These are phyloP conservation scores for Psilanteris sp. DNA, from an alignment of 1,140 invertebrate genomes.

Conservation along the genomic window DNA sequence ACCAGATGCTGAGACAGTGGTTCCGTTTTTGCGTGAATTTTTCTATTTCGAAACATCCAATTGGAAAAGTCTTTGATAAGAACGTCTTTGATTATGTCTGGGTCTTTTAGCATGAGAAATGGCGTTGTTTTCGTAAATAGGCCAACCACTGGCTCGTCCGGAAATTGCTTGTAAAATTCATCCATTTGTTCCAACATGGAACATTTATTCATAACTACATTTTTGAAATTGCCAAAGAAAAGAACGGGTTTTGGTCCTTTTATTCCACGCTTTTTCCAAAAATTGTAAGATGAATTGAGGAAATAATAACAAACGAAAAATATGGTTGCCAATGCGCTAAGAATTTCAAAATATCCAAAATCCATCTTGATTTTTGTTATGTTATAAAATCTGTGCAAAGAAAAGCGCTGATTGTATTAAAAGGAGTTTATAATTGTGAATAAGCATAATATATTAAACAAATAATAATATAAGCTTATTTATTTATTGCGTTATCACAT, in stretches of 20 bases:
- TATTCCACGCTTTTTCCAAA: constrained; percentile 59
- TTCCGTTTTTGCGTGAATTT: constrained; percentile 77
- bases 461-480: too few relatives aligned
- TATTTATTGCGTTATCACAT: too few relatives aligned
- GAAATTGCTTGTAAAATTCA: constrained; percentile 52
- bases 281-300: constrained; percentile 20
- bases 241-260: constrained; percentile 57
- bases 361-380: constrained; percentile 1
- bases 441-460: too few relatives aligned
- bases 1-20: constrained; percentile 75
- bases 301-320: constrained; percentile 19
- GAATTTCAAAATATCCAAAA: constrained; percentile 28
- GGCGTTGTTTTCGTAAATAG: constrained; percentile 63
- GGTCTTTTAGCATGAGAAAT: constrained; percentile 73
- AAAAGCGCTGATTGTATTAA: too few relatives aligned
- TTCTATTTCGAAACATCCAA: constrained; percentile 64
- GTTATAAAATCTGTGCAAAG: too few relatives aligned
- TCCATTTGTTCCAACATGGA: constrained; percentile 22
- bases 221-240: constrained; percentile 65
- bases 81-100: constrained; percentile 72
- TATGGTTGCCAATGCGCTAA: constrained; percentile 10
- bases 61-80: constrained; percentile 68
- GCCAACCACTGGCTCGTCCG: constrained; percentile 60
- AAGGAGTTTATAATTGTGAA: too few relatives aligned
- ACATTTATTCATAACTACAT: constrained; percentile 20